Evolutionary conservation across 1,140 invertebrate genomes (phyloP).

Genomic region (Triops cancriformis): DNA sequence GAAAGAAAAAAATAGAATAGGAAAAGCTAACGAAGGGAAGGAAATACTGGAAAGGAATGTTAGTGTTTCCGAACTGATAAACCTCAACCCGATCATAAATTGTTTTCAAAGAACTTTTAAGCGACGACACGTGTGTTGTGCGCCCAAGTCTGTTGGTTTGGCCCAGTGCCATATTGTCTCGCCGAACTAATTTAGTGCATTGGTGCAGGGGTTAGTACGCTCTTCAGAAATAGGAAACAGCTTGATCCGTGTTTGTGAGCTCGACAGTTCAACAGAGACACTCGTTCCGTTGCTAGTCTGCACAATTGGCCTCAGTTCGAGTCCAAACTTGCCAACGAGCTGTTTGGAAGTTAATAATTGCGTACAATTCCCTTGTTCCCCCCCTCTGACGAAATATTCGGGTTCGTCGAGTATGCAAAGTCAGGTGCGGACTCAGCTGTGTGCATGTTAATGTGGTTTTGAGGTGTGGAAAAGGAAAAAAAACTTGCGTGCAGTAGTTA

Average conservation of each 20-base stretch:
- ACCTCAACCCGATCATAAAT: background rate
- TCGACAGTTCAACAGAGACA: background rate
- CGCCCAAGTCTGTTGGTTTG: background rate
- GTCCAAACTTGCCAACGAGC: too few relatives aligned
- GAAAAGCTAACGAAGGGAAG: too few relatives aligned
- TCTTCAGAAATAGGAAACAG: slow-evolving; percentile 14
- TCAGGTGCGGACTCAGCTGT: background rate
- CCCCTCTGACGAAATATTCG: too few relatives aligned
- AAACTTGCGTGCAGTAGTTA: background rate
- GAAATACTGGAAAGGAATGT: too few relatives aligned
- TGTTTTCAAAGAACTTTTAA: background rate
- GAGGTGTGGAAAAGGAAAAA: background rate
- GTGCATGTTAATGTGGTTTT: background rate
- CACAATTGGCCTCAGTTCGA: background rate
- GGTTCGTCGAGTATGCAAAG: background rate
- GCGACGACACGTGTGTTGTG: background rate
- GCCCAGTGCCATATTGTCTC: background rate
- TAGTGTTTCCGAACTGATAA: too few relatives aligned
- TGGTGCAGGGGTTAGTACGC: background rate
- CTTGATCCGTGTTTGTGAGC: slow-evolving; percentile 1
- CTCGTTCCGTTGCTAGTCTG: background rate
- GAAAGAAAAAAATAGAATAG: too few relatives aligned
- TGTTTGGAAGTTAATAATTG: too few relatives aligned
- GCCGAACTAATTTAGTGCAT: slow-evolving; percentile 4
- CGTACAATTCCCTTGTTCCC: too few relatives aligned